Evolutionary conservation across 2,888 invertebrate genomes (phyloP), one percentile per base, ranked within the genome.

Genomic region (Zaprionus bogoriensis): DNA sequence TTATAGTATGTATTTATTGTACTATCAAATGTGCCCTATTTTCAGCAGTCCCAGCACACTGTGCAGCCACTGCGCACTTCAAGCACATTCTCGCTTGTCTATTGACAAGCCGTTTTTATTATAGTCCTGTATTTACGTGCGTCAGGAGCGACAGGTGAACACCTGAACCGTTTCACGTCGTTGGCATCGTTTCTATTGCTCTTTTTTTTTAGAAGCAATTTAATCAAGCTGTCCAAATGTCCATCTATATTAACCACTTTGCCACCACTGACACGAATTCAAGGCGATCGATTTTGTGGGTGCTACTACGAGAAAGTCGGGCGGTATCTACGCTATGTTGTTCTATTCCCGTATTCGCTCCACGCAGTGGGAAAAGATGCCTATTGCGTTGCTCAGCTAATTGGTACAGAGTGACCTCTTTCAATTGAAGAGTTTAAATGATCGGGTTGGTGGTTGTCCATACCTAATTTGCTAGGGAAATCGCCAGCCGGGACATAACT

Each of bases 351-450:
- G n/a, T 53, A 57, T 71, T 59, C 45, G 59, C 68, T 39, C 54
- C 48, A 14, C 17, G 41, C 50, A 60, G 38, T 70, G 68, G 53
- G 39, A 67, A 61, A 41, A 64, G 60, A 67, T 67, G 82, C 57
- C 69, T 58, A 67, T 45, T 58, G 63, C 57, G 59, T 44, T 65
- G 51, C 23, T 28, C 60, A 45, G 28, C 58, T 85, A 86, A 78
- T 81, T 86, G 83, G 69, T 57, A 51, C 60, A 67, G n/a, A n/a
- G 65, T 59, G 80, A 85, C 86, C 80, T 73, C 54, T 58, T 39
- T 62, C 63, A 82, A 85, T 81, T 81, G 70, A 67, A 78, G 63
- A 70, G 81, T 79, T 81, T 76, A 86, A 74, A 62, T 60, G 48
- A 48, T 53, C 50, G 39, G n/a, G 9, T 27, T 55, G 19, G 19